Percentiles rank a stretch among this genome's conserved stretches.
Conservation (phyloP, 2,888 invertebrate genomes). For the Mycalesis mineus region DNA sequence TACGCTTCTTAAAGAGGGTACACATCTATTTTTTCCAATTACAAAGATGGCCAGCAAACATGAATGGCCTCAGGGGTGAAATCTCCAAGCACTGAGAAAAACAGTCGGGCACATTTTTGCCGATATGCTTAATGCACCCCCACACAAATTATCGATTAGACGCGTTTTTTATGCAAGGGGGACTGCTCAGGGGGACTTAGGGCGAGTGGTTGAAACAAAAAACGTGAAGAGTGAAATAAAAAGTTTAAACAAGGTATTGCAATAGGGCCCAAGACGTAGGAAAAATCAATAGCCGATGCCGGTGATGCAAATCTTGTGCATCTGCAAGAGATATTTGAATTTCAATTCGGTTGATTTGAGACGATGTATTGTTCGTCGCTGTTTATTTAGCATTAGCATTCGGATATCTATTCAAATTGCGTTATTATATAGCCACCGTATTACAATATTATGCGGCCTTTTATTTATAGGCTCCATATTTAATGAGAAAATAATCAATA, state of each 20-base stretch:
- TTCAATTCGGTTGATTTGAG: slow-evolving; percentile 65
- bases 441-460: slow-evolving; percentile 1
- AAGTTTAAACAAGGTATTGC: slow-evolving; percentile 78
- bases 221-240: slow-evolving; percentile 78
- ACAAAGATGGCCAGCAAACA: slow-evolving; percentile 64
- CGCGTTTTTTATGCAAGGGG: slow-evolving; percentile 79
- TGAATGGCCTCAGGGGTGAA: slow-evolving; percentile 70
- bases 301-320: slow-evolving; percentile 74
- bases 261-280: slow-evolving; percentile 71
- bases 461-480: slow-evolving; percentile 7
- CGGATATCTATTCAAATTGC: slow-evolving; percentile 19
- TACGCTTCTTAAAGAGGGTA: neutral
- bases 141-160: slow-evolving; percentile 79
- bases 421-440: slow-evolving; percentile 10
- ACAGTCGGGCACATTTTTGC: slow-evolving; percentile 64
- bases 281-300: slow-evolving; percentile 74
- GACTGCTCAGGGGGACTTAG: slow-evolving; percentile 65
- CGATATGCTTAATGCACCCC: slow-evolving; percentile 79
- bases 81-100: slow-evolving; percentile 74
- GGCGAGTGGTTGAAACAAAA: slow-evolving; percentile 78
- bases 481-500: slow-evolving; percentile 9
- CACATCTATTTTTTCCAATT: slow-evolving; percentile 46
- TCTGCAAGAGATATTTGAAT: slow-evolving; percentile 62
- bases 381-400: slow-evolving; percentile 38
- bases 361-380: slow-evolving; percentile 53